Base-by-base conservation (phyloP, 2,797 vertebrate genomes). In the Nyctibius grandis region DNA sequence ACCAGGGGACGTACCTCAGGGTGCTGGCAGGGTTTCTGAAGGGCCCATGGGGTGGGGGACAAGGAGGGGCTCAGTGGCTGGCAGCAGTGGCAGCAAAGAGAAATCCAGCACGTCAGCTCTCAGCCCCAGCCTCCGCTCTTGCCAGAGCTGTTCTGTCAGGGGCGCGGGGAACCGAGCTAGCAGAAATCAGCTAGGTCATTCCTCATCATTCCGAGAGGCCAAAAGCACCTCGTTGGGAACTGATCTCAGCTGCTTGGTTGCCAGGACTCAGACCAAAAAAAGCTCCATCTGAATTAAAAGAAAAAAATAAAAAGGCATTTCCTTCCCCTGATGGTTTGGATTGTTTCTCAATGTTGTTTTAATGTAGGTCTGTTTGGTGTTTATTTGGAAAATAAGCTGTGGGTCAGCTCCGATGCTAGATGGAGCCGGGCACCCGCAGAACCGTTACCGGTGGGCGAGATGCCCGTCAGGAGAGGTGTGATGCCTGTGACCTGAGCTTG, bases 321-420 rank as follows among this genome's bases (percentile, higher is more conserved):
- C 93, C 91, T 93, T 90, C 88, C 67, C 93, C 85, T 36, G 44
- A 65, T 94, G 91, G 85, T 90, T 95, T 94, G 96, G 88, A 88
- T 93, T 95, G 93, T 95, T 96, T 93, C 96, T 95, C 91, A 85
- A 92, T 54, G 70, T 74, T 92, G 22, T 88, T 97, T 97, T 94
- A 94, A 88, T 87, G 82, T 33, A 21, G 44, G 59, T 70, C 78
- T 85, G 50, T 72, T 89, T 67, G 65, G 92, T 92, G 93, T 88
- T 94, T 85, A 56, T 91, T 73, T 65, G 64, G 85, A 87, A 94
- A 91, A 80, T 20, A 38, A 90, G 70, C 74, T 11, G 51, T 67
- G 94, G 80, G 69, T 40, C 83, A 53, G 74, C 74, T 42, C 34
- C 38, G 42, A 18, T 34, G 61, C 54, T 14, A 3, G 28, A 18